Evolutionary conservation across 2,888 invertebrate genomes (phyloP), one percentile per base, ranked within the genome.

Genomic region (Drosophila fungiperda): DNA sequence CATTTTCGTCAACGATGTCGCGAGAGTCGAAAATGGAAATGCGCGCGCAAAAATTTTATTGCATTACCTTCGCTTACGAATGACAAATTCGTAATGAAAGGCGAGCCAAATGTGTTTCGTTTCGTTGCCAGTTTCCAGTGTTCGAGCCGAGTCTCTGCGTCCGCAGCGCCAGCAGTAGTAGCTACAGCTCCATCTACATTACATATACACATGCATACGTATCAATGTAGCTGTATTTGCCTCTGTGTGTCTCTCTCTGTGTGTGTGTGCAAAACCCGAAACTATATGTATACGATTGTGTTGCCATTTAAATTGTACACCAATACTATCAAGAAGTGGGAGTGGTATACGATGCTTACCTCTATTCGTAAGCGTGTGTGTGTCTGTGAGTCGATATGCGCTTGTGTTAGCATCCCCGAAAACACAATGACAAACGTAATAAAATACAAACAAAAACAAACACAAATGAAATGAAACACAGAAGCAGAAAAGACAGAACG

Each of bases 1-100:
- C 62, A 76, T 73, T 65, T 60, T 76, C 76, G 71, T 75, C 55
- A 57, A 45, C 72, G 76, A 69, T 73, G 71, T 62, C 80, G 77
- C 78, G 74, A 65, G 81, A 81, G 76, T 67, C 68, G 55, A 76
- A 75, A 82, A 71, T 73, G 73, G 77, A 86, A 89, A 87, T 87
- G 89, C 86, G 89, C 86, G 86, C 89, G 88, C 87, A 89, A 89
- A 86, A 83, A 77, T 89, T 87, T 90, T 87, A 92, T 92, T 91
- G 89, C 91, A 91, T 91, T 92, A 92, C 92, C 92, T 92, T 91
- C 91, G 90, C 92, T 90, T 92, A 90, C 92, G 90, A 92, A 92
- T 92, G 92, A 92, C 92, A 92, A 92, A 92, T 91, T 91, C 92
- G 91, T 91, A 92, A 92, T 92, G 91, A 92, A 90, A 91, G 89